These are phyloP conservation scores for Isichthys henryi DNA, from an alignment of 2,113 vertebrate species.

Conservation along the genomic window DNA sequence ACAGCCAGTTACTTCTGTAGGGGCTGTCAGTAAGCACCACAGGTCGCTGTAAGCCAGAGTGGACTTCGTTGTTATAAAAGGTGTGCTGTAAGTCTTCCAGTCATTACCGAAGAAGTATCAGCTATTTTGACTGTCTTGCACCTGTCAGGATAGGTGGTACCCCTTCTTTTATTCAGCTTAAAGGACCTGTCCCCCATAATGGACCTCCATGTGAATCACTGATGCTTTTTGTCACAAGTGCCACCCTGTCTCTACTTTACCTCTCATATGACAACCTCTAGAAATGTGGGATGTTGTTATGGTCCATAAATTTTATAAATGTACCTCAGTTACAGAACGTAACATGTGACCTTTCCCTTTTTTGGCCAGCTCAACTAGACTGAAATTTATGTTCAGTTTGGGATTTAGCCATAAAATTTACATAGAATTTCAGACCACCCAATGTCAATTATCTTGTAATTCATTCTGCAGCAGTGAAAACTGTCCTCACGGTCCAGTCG, in stretches of 20 bases:
- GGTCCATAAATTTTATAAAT: background rate
- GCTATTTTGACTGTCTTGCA: background rate
- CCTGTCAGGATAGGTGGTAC: background rate
- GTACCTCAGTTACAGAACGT: background rate
- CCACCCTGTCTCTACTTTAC: background rate
- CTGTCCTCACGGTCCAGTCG: background rate
- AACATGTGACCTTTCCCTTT: background rate
- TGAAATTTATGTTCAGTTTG: background rate
- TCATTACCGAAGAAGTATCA: conserved; percentile 26
- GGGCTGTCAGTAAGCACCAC: conserved; percentile 48
- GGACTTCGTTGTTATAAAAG: conserved; percentile 38
- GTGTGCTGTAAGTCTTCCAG: conserved; percentile 60
- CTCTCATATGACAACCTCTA: background rate
- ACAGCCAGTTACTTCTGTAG: background rate
- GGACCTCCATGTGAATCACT: background rate
- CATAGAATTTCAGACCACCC: background rate
- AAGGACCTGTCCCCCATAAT: background rate
- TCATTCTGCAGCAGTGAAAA: background rate
- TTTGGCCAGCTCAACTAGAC: background rate
- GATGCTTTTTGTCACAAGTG: background rate
- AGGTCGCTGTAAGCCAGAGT: conserved; percentile 33
- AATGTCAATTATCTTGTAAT: background rate
- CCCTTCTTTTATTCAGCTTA: background rate
- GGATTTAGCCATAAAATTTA: background rate
- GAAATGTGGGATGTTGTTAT: background rate